Evolutionary conservation across 30 jellyfish, hydroid and myxozoan genomes (phyloP).

Genomic region (Chrysaora quinquecirrha): DNA sequence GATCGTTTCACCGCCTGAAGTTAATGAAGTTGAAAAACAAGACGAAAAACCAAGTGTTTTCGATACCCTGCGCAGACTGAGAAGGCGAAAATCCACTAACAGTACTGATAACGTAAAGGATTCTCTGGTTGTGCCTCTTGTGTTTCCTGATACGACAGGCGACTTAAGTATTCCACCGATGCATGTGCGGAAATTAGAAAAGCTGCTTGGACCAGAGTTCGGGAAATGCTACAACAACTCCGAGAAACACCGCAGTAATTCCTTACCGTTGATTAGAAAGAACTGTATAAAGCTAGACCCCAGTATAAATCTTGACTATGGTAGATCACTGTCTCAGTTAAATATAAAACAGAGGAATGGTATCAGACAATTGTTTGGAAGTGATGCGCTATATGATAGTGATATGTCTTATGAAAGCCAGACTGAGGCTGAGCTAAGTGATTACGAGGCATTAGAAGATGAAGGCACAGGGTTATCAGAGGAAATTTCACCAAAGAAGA

Average conservation of each 20-base stretch:
- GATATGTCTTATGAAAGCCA: constrained; percentile 23
- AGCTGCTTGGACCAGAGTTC: constrained; percentile 58
- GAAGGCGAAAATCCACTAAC: not conserved
- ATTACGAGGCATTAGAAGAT: not conserved
- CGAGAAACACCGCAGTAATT: constrained; percentile 31
- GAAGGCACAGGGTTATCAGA: not conserved
- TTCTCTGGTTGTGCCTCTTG: not conserved
- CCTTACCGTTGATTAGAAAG: constrained; percentile 50
- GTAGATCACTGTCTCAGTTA: not conserved
- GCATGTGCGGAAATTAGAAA: constrained; percentile 35
- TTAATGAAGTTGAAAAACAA: not conserved
- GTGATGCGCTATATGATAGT: constrained; percentile 10
- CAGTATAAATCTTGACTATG: not conserved
- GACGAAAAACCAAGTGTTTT: constrained; percentile 10
- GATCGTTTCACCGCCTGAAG: constrained; percentile 48
- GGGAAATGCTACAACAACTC: constrained; percentile 10
- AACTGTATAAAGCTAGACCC: not conserved
- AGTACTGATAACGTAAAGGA: not conserved
- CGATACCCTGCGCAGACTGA: constrained; percentile 26
- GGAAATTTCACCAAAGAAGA: not conserved
- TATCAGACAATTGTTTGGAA: not conserved
- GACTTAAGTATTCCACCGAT: constrained; percentile 9
- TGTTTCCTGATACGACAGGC: not conserved
- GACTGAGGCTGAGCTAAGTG: constrained; percentile 52
- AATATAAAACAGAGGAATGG: not conserved